A percentile compares a stretch with the other conserved stretches of the same genome.
Conservation (phyloP, 2,113 vertebrate genomes). For the Callithrix jacchus region DNA sequence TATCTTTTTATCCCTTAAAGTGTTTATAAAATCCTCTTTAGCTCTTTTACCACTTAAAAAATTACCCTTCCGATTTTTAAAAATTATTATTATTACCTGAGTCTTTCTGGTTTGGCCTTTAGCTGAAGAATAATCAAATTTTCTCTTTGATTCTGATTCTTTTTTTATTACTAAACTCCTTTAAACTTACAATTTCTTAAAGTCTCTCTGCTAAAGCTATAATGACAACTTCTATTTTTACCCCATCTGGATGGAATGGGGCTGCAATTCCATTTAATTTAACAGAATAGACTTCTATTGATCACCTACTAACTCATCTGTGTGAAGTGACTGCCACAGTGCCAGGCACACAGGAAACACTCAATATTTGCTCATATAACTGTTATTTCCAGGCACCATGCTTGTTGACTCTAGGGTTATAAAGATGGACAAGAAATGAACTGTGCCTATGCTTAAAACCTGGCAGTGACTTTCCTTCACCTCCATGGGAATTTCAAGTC, state of each 20-base stretch:
- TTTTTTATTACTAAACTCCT: conserved; percentile 28
- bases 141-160: conserved; percentile 20
- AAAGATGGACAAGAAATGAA: neutral
- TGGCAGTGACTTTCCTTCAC: neutral
- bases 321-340: neutral
- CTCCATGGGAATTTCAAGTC: neutral
- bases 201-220: neutral
- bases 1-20: conserved; percentile 35
- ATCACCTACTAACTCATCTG: neutral
- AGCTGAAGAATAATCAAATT: conserved; percentile 51
- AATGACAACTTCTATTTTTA: conserved; percentile 17
- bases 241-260: neutral
- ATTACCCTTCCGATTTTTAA: neutral
- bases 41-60: conserved; percentile 53
- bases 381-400: neutral
- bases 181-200: conserved; percentile 20
- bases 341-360: neutral
- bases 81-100: conserved; percentile 9
- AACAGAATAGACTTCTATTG: neutral
- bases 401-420: neutral
- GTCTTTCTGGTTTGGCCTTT: conserved; percentile 55
- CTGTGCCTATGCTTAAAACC: neutral
- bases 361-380: too few relatives aligned
- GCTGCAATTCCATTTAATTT: neutral
- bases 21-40: conserved; percentile 60